phyloP scores from a whole-genome alignment of 2,797 vertebrate species.

The Agapornis canus region DNA sequence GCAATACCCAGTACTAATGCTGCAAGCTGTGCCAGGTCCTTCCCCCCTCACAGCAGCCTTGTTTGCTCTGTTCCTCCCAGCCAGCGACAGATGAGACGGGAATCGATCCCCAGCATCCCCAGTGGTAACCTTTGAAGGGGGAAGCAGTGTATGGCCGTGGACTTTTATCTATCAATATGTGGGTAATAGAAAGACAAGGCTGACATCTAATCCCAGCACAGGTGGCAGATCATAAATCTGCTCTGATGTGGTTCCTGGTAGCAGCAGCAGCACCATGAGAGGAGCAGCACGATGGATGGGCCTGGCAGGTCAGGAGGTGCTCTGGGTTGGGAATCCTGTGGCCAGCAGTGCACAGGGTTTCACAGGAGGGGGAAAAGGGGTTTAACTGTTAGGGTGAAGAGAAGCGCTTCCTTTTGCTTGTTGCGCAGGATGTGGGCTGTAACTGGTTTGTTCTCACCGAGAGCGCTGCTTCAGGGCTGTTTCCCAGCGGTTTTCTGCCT shows the following conservation, averaged over 20 bases:
- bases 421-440: accelerated
- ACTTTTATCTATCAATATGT: slow-evolving; percentile 87
- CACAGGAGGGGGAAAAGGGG: neutral
- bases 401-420: accelerated
- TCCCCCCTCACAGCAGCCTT: neutral
- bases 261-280: neutral
- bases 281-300: neutral
- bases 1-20: accelerated
- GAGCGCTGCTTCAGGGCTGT: neutral
- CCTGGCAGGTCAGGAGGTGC: neutral
- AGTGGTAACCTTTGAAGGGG: slow-evolving; percentile 78
- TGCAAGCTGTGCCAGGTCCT: neutral
- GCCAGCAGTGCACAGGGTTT: accelerated
- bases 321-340: neutral
- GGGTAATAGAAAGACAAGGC: slow-evolving; percentile 87
- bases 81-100: slow-evolving; percentile 82
- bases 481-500: neutral
- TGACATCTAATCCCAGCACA: slow-evolving; percentile 88
- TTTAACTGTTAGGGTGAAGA: neutral
- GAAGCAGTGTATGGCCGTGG: slow-evolving; percentile 77
- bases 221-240: slow-evolving; percentile 85
- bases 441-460: neutral
- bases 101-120: slow-evolving; percentile 75
- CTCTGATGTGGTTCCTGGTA: slow-evolving; percentile 67
- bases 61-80: neutral